Base-by-base conservation (phyloP, 2,888 invertebrate genomes). In the Himalopsyche anomala region DNA sequence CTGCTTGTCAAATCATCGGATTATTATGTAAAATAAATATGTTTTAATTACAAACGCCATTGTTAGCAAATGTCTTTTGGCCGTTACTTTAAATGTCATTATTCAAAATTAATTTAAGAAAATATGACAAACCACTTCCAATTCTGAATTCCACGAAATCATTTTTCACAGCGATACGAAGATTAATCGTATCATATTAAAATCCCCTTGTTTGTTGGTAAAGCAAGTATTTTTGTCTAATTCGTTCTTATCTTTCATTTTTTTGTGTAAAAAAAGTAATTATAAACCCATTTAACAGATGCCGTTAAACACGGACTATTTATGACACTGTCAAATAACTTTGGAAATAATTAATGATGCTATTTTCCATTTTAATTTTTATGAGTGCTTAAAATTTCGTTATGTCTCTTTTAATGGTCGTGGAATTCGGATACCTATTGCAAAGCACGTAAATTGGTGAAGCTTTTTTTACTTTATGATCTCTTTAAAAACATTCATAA, bases 261-360 rank as follows among this genome's bases (percentile, higher is more conserved):
- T 62, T 62, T 62, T 62, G 8, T 28, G 15, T 11, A 19, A 62
- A 62, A 62, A 62, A 62, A n/a, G 62, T 62, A 62, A 62, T 62
- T 62, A 62, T 62, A 62, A 62, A 62, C 62, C 62, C 62, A 62
- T 62, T 62, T 62, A 62, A 62, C 62, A 62, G 62, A 19, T 62
- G 62, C 62, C 62, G 62, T 62, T 62, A 62, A 62, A 62, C 62
- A 62, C 62, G 62, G 62, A 6, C 62, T 62, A 62, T 62, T 62
- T 62, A 62, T 62, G 62, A 62, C 28, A 62, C 62, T 62, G 62
- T 62, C 62, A 62, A 62, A 62, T 62, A 62, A 62, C 62, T 62
- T 62, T 62, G 62, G 19, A 62, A 62, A 62, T 62, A 62, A 62
- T 62, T 62, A 62, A 62, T 62, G 62, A 62, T 62, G 62, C 62